Evolutionary conservation across 2,888 invertebrate species (phyloP).

Genomic region (Cancer borealis): DNA sequence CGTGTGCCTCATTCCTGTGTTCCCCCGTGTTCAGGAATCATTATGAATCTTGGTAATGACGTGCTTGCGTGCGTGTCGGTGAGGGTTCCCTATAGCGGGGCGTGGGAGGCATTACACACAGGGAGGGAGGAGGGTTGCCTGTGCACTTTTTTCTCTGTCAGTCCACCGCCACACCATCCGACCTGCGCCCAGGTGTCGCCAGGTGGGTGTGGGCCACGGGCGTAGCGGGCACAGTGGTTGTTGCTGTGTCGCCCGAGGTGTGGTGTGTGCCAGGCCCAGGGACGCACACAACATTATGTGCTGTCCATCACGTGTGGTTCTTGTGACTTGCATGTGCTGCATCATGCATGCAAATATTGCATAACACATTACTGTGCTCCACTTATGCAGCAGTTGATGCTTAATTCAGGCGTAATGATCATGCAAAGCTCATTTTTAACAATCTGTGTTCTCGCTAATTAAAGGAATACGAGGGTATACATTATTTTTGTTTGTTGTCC

Average conservation of each 20-base stretch:
- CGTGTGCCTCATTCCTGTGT: background rate
- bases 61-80: background rate
- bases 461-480: constrained; percentile 8
- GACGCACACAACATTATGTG: background rate
- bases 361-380: background rate
- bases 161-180: background rate
- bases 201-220: background rate
- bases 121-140: constrained; percentile 49
- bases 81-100: constrained; percentile 50
- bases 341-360: constrained; percentile 1
- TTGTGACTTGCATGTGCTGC: constrained; percentile 20
- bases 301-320: background rate
- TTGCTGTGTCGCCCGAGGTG: background rate
- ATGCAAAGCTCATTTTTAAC: constrained; percentile 20
- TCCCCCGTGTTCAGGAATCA: background rate
- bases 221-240: background rate
- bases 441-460: constrained; percentile 8
- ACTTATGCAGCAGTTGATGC: background rate
- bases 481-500: background rate
- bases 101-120: background rate
- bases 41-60: background rate
- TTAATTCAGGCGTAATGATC: constrained; percentile 20
- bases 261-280: background rate
- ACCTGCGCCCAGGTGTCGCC: background rate
- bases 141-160: constrained; percentile 38